These are phyloP conservation scores for Phyllotreta striolata DNA, from an alignment of 2,888 invertebrate genomes.

Conservation along the genomic window DNA sequence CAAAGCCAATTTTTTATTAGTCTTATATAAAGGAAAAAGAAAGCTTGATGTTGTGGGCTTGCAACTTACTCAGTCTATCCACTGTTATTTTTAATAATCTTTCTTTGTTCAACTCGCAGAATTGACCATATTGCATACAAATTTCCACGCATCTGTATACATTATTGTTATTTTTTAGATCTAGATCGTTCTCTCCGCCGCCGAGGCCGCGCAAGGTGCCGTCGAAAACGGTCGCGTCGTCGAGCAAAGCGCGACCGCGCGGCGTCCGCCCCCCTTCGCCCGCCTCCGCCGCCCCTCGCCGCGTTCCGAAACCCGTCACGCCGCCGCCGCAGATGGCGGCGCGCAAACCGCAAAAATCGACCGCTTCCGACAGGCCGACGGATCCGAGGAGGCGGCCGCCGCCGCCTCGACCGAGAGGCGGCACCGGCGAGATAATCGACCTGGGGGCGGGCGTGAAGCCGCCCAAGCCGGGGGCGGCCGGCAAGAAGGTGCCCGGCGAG, in stretches of 20 bases:
- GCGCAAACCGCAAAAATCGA: conserved; percentile 44
- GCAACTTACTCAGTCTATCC: no score
- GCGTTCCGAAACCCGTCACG: conserved; percentile 63
- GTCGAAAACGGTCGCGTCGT: conserved; percentile 44
- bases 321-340: conserved; percentile 66
- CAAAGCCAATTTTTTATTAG: no score
- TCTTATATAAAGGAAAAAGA: no score
- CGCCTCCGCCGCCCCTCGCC: conserved; percentile 67
- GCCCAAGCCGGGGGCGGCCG: conserved; percentile 56
- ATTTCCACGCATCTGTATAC: no score
- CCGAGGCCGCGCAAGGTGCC: conserved; percentile 63
- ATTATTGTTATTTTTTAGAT: conserved; percentile 54
- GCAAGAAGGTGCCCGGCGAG: conserved; percentile 34
- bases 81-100: no score
- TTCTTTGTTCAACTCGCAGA: no score
- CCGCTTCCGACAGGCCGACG: conserved; percentile 57
- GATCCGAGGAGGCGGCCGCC: conserved; percentile 65
- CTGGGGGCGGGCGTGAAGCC: conserved; percentile 66
- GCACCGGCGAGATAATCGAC: conserved; percentile 60
- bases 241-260: conserved; percentile 62
- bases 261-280: conserved; percentile 61
- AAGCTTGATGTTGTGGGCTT: no score
- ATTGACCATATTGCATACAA: no score
- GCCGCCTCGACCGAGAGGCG: conserved; percentile 67
- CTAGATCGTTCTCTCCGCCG: conserved; percentile 68